Evolutionary conservation across 2,113 vertebrate genomes (phyloP), one percentile per base, ranked within the genome.

Genomic region (Machaerirhynchus nigripectus): DNA sequence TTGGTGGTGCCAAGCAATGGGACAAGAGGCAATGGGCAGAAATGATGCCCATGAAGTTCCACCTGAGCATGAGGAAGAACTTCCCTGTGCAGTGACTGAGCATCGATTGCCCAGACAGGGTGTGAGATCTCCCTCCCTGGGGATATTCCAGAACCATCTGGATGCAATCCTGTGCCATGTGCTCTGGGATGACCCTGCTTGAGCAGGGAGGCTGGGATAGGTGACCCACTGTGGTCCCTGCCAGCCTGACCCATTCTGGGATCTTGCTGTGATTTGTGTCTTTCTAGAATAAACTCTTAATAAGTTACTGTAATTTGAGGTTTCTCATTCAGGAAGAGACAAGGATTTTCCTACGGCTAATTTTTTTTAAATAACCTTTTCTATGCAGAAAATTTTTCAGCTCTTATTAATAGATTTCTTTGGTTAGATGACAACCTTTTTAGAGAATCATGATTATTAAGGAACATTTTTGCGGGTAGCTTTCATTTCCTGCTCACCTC

Each of bases 401-500:
- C n/a, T 86, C 44, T 84, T 78, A 80, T 68, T 60, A 86, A 56
- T 27, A 73, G 49, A 21, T 47, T 83, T 40, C 76, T 74, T 78
- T 82, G 10, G 35, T 84, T 79, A 80, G 33, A 50, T 63, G 2
- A 30, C 30, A 91, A n/a, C 21, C 56, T 81, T 77, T 49, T 88
- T 49, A 78, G 37, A 84, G 47, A 71, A 68, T 60, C 37, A 10
- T 53, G 13, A 52, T 75, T 89, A 78, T 93, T 82, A 90, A 89
- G 88, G 80, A 78, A 53, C 65, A 84, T 75, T 87, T 96, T 42
- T 94, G 90, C 0, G 40, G 73, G 65, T 28, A 84, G 56, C 52
- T 89, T 93, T 94, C 69, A 60, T 94, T 96, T 96, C 92, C 96
- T 93, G 82, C 89, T 86, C 94, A 33, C 64, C 63, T 81, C 56